Percentiles rank a stretch among this genome's conserved stretches.
These are phyloP conservation scores for Gallinago jamesoni DNA, from an alignment of 2,113 vertebrate genomes.

Conservation along the genomic window DNA sequence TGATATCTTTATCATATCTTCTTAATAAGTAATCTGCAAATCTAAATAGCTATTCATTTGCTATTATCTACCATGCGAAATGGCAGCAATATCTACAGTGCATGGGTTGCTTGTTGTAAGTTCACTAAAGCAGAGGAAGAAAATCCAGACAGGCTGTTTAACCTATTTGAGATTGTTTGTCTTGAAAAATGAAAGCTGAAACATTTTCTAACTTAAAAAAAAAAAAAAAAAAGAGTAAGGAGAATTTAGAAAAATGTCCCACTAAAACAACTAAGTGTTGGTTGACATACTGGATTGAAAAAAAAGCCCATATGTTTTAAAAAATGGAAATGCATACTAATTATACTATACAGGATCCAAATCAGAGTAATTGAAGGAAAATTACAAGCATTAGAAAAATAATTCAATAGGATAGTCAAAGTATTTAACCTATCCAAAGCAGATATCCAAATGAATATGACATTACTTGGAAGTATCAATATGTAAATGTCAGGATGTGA, in stretches of 20 bases:
- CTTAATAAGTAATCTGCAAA: constrained; percentile 48
- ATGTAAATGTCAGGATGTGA: neutral
- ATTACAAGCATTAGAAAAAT: neutral
- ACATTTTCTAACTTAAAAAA: neutral
- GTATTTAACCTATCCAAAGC: neutral
- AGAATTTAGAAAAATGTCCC: neutral
- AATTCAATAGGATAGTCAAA: neutral
- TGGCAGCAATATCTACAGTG: neutral
- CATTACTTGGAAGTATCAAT: neutral
- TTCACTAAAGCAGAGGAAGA: neutral
- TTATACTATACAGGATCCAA: neutral
- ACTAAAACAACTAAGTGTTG: neutral
- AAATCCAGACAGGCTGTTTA: neutral
- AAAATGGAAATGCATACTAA: neutral
- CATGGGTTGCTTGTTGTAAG: neutral
- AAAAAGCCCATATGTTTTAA: accelerated
- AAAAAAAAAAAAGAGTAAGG: neutral
- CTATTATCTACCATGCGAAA: constrained; percentile 30
- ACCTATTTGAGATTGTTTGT: neutral
- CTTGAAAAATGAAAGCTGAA: neutral
- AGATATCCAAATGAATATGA: neutral
- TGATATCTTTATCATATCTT: constrained; percentile 57
- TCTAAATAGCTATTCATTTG: constrained; percentile 52
- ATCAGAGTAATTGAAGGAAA: neutral
- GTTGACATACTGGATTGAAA: neutral